Evolutionary conservation across 2,888 invertebrate genomes (phyloP), one percentile per base, ranked within the genome.

Genomic region (Tolmerus cingulatus): DNA sequence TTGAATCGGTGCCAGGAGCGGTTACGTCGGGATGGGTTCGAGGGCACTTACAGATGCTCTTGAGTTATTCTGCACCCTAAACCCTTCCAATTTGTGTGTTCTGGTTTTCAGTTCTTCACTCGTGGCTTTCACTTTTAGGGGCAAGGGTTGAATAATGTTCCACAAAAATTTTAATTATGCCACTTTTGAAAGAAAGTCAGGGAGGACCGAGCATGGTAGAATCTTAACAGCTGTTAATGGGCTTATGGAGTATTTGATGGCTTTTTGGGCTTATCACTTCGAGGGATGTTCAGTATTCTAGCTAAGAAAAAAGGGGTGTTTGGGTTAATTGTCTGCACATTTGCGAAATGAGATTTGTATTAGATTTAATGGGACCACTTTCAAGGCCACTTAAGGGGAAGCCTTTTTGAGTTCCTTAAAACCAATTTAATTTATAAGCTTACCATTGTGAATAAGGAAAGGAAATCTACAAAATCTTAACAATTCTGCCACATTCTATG

Each of bases 141-240:
- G 27, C 43, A 27, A 27, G 51, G 79, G 51, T 51, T 79, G 79
- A 79, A 51, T 79, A 51, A 79, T 79, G 51, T 51, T 46, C 79
- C 23, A 23, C 79, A 79, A 79, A 79, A 79, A 79, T 79, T 79
- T 79, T 79, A 46, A 79, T 79, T 79, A 79, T 79, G 79, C 27
- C 79, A 79, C 79, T 79, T 79, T 66, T 23, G 66, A 66, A 66
- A 66, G 66, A 27, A 27, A 66, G 66, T 66, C 66, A 66, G 66
- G 12, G 19, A 57, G 23, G 57, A 23, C 5, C 19, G 23, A 27
- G 66, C 66, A 23, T 66, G 19, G 27, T 23, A 27, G 27, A 66
- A 66, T 66, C 27, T 66, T 66, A 66, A 66, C 66, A 66, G 66
- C 66, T 27, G 19, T 66, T 66, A 23, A 66, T 66, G 66, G 66